A percentile compares a stretch with the other conserved stretches of the same genome.
phyloP scores from a whole-genome alignment of 2,797 vertebrate genomes.

The Artibeus lituratus region DNA sequence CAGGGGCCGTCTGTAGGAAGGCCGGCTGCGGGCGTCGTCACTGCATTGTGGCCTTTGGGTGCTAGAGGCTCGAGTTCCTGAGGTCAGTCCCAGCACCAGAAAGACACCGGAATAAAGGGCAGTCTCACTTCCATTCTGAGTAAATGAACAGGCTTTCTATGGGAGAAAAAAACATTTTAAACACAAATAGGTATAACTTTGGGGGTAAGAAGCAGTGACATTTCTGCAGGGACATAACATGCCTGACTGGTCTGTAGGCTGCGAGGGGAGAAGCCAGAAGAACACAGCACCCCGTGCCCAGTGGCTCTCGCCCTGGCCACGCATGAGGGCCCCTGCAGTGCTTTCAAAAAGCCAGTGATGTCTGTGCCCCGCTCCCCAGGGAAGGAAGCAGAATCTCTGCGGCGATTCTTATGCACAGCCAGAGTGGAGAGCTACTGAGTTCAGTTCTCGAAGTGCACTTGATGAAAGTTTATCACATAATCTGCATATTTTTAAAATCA shows the following conservation, averaged over 20 bases:
- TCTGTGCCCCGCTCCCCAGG: not conserved
- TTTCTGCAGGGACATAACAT: not conserved
- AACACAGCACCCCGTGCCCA: not conserved
- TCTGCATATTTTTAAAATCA: not conserved
- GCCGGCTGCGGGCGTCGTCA: not conserved
- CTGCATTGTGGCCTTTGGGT: not conserved
- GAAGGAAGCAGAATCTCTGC: not conserved
- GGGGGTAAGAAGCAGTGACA: not conserved
- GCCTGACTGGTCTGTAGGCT: not conserved
- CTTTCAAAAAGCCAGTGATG: not conserved
- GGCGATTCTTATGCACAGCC: not conserved
- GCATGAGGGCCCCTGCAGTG: not conserved
- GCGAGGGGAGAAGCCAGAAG: not conserved
- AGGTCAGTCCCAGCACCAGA: not conserved
- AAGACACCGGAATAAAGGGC: not conserved
- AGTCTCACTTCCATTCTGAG: not conserved
- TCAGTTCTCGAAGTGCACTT: not conserved
- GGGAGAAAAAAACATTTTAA: not conserved
- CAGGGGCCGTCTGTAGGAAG: not conserved
- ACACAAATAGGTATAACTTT: not conserved
- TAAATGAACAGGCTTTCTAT: not conserved
- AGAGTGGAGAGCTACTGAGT: not conserved
- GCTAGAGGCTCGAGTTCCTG: not conserved
- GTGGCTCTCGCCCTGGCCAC: not conserved
- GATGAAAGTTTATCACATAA: not conserved